Evolutionary conservation across 1,140 invertebrate species (phyloP).

Genomic region (Heliothis virescens): DNA sequence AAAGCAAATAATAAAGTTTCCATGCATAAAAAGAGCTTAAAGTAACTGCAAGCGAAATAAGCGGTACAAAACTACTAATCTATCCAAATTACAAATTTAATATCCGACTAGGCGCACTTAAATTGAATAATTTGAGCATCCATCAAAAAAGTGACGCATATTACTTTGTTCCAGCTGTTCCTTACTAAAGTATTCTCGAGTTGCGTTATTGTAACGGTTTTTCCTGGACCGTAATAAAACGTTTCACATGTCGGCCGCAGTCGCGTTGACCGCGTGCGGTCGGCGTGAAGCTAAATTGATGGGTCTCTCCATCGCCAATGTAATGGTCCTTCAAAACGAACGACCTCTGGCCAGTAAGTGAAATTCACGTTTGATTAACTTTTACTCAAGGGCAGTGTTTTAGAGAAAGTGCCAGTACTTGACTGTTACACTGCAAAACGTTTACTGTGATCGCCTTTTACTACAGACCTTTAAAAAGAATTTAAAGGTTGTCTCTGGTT

Average conservation of each 20-base stretch:
- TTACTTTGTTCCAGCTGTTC: conserved; percentile 49
- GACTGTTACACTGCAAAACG: conserved; percentile 23
- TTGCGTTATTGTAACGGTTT: conserved; percentile 76
- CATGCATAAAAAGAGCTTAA: neutral
- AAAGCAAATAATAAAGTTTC: no score
- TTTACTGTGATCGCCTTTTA: conserved; percentile 33
- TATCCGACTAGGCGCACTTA: conserved; percentile 39
- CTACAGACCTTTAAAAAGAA: conserved; percentile 6
- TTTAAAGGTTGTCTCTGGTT: conserved; percentile 15
- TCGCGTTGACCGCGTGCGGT: conserved; percentile 72
- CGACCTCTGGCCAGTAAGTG: conserved; percentile 75
- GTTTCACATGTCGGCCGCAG: conserved; percentile 81
- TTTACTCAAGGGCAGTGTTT: conserved; percentile 67
- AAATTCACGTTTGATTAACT: conserved; percentile 82
- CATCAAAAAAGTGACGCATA: conserved; percentile 48
- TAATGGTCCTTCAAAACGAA: conserved; percentile 83
- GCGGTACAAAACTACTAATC: neutral
- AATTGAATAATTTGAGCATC: conserved; percentile 46
- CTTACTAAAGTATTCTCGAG: conserved; percentile 58
- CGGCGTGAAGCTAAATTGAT: conserved; percentile 82
- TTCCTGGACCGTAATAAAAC: conserved; percentile 82
- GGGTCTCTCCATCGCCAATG: conserved; percentile 81
- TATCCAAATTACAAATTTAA: conserved; percentile 44
- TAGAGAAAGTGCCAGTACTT: conserved; percentile 57
- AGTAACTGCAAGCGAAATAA: neutral